These are phyloP conservation scores for Drosophila incognita DNA, from an alignment of 2,888 invertebrate species.

Conservation along the genomic window DNA sequence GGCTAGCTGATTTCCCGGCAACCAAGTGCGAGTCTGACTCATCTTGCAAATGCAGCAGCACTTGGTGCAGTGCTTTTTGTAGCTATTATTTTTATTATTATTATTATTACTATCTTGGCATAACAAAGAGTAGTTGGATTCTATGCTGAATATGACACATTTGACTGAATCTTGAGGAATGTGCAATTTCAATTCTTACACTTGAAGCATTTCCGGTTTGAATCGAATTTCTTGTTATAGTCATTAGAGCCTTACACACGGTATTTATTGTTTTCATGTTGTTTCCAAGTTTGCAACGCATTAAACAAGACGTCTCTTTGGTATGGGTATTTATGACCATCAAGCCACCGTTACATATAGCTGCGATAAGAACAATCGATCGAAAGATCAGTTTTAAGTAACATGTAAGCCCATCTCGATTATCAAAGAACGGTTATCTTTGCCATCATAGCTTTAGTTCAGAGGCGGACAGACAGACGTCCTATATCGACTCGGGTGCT, in stretches of 20 bases:
- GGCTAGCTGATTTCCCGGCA: not conserved
- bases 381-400: not conserved
- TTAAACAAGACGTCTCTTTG: not conserved
- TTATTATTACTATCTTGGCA: not conserved
- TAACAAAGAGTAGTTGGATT: not conserved
- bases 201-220: too few relatives aligned
- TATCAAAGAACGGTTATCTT: not conserved
- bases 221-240: too few relatives aligned
- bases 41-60: slow-evolving; percentile 11
- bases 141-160: not conserved
- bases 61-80: slow-evolving; percentile 1
- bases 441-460: not conserved
- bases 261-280: not conserved
- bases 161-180: not conserved
- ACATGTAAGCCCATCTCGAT: not conserved
- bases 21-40: slow-evolving; percentile 1
- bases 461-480: not conserved
- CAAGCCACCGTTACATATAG: not conserved
- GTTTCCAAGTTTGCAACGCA: not conserved
- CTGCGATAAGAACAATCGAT: not conserved
- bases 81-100: not conserved
- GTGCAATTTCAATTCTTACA: not conserved
- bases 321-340: not conserved
- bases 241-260: not conserved
- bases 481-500: not conserved